Base-by-base conservation (phyloP, 2,113 vertebrate species). In the Ivindomyrus marchei region DNA sequence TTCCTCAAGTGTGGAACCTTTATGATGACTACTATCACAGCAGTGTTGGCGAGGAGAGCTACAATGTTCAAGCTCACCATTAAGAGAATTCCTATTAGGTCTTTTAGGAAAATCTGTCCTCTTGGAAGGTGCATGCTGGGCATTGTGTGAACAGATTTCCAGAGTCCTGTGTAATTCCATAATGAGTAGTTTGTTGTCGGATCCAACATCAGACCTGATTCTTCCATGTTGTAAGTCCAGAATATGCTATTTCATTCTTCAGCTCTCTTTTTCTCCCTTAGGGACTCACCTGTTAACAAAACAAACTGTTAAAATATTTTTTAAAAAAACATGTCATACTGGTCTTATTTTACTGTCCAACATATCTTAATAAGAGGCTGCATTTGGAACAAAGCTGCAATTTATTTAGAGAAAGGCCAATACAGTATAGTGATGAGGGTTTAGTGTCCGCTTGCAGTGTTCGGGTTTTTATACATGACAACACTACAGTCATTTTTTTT, bases 1-100 rank as follows among this genome's bases (percentile, higher is more conserved):
- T 98, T 98, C 88, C 95, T 96, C 90, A 98, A 95, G 36, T 97
- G 96, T 0, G 98, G 97, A 0, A 97, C 97, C 93, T 97, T 97
- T 36, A 97, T 93, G 77, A 99, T 95, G 88, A 97, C 97, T 0
- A 97, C 92, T 92, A 98, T 93, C 88, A 99, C 95, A 6, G 96
- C 96, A 0, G 94, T 94, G 93, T 99, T 99, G 92, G 97, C 97
- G 88, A 98, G 93, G 87, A 99, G 92, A 0, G 97, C 96, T 0
- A 96, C 94, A 24, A 96, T 92, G 84, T 97, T 98, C 90, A 98
- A 94, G 89, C 95, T 94, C 91, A 97, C 95, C 96, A 98, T 96
- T 92, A 97, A 95, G 90, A 97, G 94, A 62, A 98, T 95, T 74
- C 97, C 95, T 45, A 96, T 88, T 89, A 97, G 93, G 90, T 97